phyloP scores from a whole-genome alignment of 2,888 invertebrate genomes.

The Rhabditoides inermis region DNA sequence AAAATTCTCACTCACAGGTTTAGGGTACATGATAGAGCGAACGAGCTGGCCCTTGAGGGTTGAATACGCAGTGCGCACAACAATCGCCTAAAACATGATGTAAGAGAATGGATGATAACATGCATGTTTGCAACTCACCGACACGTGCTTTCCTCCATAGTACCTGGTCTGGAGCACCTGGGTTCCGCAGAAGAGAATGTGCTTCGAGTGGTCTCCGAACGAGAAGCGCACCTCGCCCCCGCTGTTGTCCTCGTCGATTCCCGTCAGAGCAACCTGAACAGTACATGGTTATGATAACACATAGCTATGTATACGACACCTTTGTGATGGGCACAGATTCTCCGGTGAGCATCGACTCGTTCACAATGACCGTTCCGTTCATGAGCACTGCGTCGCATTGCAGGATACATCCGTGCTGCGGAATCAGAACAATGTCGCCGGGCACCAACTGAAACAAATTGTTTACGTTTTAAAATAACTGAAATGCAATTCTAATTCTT shows the following conservation, averaged over 20 bases:
- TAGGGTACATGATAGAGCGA: conserved; percentile 60
- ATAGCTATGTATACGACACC: conserved; percentile 52
- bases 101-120: conserved; percentile 1
- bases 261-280: conserved; percentile 34
- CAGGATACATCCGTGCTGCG: conserved; percentile 68
- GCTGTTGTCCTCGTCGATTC: conserved; percentile 32
- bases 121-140: conserved; percentile 17
- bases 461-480: too few relatives aligned
- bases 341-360: conserved; percentile 88
- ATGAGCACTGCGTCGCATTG: conserved; percentile 73
- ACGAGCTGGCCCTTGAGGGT: conserved; percentile 64
- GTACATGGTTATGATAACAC: background rate
- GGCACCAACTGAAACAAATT: conserved; percentile 62
- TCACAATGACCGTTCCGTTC: conserved; percentile 79
- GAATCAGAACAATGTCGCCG: conserved; percentile 60
- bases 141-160: conserved; percentile 52
- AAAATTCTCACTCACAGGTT: too few relatives aligned
- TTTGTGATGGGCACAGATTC: conserved; percentile 89
- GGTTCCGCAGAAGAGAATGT: conserved; percentile 83
- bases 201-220: conserved; percentile 69
- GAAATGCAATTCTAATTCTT: too few relatives aligned
- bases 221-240: conserved; percentile 55
- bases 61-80: conserved; percentile 65
- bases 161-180: conserved; percentile 75
- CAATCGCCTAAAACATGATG: conserved; percentile 61